These are phyloP conservation scores for Natator depressus DNA, from an alignment of 2,113 vertebrate species.

Conservation along the genomic window DNA sequence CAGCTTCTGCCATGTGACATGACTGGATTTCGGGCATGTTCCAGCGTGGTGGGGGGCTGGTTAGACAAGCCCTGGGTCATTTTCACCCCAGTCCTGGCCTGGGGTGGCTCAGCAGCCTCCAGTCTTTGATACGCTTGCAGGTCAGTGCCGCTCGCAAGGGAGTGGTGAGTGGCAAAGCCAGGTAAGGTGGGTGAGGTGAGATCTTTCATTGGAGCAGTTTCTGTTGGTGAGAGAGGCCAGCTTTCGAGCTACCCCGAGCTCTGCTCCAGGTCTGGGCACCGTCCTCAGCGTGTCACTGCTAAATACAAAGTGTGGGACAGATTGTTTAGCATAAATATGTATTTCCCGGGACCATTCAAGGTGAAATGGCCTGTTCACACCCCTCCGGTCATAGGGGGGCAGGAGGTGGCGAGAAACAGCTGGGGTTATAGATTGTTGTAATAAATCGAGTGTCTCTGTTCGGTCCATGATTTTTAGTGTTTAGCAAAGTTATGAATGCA, in stretches of 20 bases:
- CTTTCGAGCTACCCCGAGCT: background rate
- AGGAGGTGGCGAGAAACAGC: background rate
- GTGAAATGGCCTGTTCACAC: background rate
- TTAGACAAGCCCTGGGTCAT: fast-evolving
- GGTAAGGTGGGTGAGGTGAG: background rate
- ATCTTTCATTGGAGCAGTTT: background rate
- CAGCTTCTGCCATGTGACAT: background rate
- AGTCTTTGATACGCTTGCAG: fast-evolving
- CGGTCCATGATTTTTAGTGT: background rate
- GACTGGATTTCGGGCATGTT: background rate
- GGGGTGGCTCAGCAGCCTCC: fast-evolving
- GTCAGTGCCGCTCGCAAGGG: background rate
- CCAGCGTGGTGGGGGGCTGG: fast-evolving
- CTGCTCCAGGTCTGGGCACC: background rate
- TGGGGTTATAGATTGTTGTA: background rate
- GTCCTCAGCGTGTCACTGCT: background rate
- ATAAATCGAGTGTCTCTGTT: background rate
- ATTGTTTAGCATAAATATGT: too few species aligned
- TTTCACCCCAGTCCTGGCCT: fast-evolving
- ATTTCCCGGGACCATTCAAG: background rate
- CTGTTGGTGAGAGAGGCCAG: background rate
- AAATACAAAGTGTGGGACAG: too few species aligned
- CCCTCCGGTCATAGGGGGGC: background rate
- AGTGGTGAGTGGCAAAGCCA: background rate
- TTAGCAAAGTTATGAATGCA: background rate